These are phyloP conservation scores for Smutsia gigantea DNA, from an alignment of 2,797 vertebrate species.

Conservation along the genomic window DNA sequence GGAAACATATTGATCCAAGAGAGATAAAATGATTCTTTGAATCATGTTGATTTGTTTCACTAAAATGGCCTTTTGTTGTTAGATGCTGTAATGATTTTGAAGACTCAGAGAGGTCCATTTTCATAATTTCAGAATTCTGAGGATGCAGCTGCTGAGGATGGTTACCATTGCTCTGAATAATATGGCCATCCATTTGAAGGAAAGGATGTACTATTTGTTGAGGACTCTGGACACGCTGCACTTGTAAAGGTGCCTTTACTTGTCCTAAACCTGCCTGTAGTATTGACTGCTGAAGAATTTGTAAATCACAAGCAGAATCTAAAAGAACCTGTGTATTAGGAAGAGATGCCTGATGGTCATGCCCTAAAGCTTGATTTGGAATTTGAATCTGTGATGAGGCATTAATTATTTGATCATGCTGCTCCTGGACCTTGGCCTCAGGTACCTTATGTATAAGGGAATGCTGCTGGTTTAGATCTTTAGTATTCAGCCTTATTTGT, in stretches of 20 bases:
- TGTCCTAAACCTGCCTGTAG: conserved; percentile 90
- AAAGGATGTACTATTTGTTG: conserved; percentile 91
- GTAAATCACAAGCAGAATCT: conserved; percentile 91
- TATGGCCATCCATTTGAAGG: conserved; percentile 93
- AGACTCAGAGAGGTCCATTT: conserved; percentile 90
- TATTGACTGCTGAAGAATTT: conserved; percentile 95
- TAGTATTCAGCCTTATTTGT: conserved; percentile 88
- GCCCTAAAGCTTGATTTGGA: conserved; percentile 88
- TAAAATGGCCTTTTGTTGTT: conserved; percentile 91
- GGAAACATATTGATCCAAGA: conserved; percentile 97
- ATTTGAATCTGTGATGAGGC: conserved; percentile 86
- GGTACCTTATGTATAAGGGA: conserved; percentile 91
- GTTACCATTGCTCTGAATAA: conserved; percentile 89
- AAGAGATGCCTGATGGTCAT: conserved; percentile 92
- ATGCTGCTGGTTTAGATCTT: conserved; percentile 92
- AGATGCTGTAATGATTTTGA: conserved; percentile 91
- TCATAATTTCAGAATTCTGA: conserved; percentile 90
- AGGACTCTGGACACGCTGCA: conserved; percentile 91
- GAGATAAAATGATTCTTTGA: conserved; percentile 95
- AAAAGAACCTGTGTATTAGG: conserved; percentile 93
- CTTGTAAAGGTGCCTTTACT: conserved; percentile 90
- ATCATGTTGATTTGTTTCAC: conserved; percentile 91
- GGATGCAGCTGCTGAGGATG: conserved; percentile 91
- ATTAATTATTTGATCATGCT: conserved; percentile 88
- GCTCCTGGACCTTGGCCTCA: conserved; percentile 90